Evolutionary conservation across 2,113 vertebrate species (phyloP).

Genomic region (Uropsilus gracilis): DNA sequence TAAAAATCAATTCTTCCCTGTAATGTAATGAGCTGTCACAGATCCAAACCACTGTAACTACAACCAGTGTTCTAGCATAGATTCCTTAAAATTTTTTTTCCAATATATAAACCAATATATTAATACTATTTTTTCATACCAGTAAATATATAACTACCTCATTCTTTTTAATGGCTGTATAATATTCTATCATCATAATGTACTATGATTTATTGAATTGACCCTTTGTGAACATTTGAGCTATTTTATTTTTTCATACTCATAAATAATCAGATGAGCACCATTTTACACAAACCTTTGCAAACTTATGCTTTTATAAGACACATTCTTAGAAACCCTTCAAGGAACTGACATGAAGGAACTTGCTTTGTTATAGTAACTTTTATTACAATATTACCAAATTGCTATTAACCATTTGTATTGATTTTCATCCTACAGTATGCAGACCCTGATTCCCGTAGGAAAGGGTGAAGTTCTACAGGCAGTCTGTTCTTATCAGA

Average conservation of each 20-base stretch:
- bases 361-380: too few relatives aligned
- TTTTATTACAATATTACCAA: slow-evolving; percentile 37
- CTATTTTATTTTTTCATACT: slow-evolving; percentile 15
- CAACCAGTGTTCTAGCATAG: background rate
- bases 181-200: background rate
- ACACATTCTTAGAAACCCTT: slow-evolving; percentile 20
- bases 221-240: background rate
- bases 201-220: background rate
- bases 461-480: background rate
- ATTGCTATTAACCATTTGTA: background rate
- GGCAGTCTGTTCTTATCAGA: slow-evolving; percentile 38
- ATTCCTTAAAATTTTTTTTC: slow-evolving; percentile 29
- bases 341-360: background rate
- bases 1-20: background rate
- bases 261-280: background rate
- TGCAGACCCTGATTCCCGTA: background rate
- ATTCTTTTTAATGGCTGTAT: background rate
- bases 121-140: background rate
- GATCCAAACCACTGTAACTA: background rate
- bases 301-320: background rate
- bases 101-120: slow-evolving; percentile 11
- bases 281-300: slow-evolving; percentile 11
- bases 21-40: background rate
- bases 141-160: slow-evolving; percentile 1
- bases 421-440: background rate